phyloP scores from a whole-genome alignment of 2,888 invertebrate genomes.

The Drosophila birchii region DNA sequence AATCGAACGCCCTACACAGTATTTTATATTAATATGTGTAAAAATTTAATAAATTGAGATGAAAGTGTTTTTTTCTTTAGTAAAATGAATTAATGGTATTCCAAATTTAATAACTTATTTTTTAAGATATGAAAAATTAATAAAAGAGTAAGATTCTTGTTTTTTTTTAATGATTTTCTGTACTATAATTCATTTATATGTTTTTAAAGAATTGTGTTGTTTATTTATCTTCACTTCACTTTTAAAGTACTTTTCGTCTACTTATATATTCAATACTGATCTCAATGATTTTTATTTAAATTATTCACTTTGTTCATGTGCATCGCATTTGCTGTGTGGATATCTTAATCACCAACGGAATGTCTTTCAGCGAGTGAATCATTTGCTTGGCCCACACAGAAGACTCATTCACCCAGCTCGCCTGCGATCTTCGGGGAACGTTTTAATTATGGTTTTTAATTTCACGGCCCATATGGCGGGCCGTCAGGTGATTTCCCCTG shows the following conservation, averaged over 20 bases:
- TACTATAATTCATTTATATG: neutral
- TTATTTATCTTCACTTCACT: neutral
- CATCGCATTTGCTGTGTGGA: slow-evolving; percentile 12
- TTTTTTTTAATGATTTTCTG: neutral
- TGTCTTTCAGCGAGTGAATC: slow-evolving; percentile 34
- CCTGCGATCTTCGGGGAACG: slow-evolving; percentile 22
- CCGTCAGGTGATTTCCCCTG: slow-evolving; percentile 70
- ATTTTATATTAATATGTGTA: too few species aligned
- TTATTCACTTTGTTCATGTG: neutral
- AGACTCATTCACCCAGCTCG: slow-evolving; percentile 6
- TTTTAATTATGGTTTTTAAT: slow-evolving; percentile 66
- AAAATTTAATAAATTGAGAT: too few species aligned
- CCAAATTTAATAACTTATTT: too few species aligned
- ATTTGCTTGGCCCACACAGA: slow-evolving; percentile 27
- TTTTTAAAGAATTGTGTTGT: neutral
- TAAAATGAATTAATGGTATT: too few species aligned
- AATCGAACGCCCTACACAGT: too few species aligned
- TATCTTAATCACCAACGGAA: slow-evolving; percentile 33
- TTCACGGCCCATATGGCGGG: slow-evolving; percentile 58
- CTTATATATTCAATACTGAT: neutral
- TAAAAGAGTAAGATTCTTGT: neutral
- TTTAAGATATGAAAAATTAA: neutral
- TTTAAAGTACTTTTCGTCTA: neutral
- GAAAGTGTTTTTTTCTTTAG: too few species aligned
- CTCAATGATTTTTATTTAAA: neutral